phyloP scores from a whole-genome alignment of 2,797 vertebrate genomes.

The Aldrovandia affinis region DNA sequence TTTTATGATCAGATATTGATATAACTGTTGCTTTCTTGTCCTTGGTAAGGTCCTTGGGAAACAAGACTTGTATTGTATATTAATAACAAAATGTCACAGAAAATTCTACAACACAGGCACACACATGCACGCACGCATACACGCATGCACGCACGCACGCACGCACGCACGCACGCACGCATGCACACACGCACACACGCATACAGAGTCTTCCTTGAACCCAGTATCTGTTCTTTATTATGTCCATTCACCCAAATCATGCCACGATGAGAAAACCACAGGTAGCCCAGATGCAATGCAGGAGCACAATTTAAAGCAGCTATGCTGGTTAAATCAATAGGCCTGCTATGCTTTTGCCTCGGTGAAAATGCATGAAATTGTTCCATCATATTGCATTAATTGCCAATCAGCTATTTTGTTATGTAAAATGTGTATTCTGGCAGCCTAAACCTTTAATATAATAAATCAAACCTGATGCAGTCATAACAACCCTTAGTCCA shows the following conservation, averaged over 20 bases:
- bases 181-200: not conserved
- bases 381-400: slow-evolving; percentile 7
- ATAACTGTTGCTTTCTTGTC: not conserved
- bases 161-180: not conserved
- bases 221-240: slow-evolving; percentile 32
- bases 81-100: not conserved
- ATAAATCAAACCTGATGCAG: not conserved
- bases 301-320: slow-evolving; percentile 49
- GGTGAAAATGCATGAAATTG: slow-evolving; percentile 1
- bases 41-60: not conserved
- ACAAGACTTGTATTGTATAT: no score
- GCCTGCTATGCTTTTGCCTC: not conserved
- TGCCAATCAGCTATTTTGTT: not conserved
- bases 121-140: not conserved
- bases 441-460: not conserved
- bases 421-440: not conserved
- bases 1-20: not conserved
- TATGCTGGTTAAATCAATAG: slow-evolving; percentile 40
- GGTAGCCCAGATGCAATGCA: slow-evolving; percentile 45
- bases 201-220: not conserved
- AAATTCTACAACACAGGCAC: not conserved
- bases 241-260: slow-evolving; percentile 51
- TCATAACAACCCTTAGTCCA: not conserved
- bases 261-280: slow-evolving; percentile 46
- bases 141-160: not conserved